Percentiles rank a stretch among this genome's conserved stretches.
Evolutionary conservation across 2,113 vertebrate genomes (phyloP).

Genomic region (Pterocles burchelli): DNA sequence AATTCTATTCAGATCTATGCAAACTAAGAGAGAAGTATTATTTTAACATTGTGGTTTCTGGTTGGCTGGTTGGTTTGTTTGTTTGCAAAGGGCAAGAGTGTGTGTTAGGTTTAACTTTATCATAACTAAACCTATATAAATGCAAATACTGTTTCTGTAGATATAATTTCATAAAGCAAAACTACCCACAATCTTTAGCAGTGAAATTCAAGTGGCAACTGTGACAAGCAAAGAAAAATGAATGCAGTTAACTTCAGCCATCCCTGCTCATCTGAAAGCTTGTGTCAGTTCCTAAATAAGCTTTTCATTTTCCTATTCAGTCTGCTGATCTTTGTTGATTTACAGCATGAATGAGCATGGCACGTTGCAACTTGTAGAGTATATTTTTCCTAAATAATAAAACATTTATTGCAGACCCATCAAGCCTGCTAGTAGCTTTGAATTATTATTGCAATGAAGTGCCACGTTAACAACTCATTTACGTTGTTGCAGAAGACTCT

Average conservation of each 20-base stretch:
- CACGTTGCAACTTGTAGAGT: slow-evolving; percentile 75
- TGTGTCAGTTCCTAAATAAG: slow-evolving; percentile 83
- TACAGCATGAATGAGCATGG: slow-evolving; percentile 81
- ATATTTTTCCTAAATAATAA: slow-evolving; percentile 81
- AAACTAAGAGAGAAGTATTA: neutral
- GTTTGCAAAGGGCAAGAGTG: slow-evolving; percentile 11
- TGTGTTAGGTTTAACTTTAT: slow-evolving; percentile 65
- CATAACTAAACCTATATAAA: slow-evolving; percentile 75
- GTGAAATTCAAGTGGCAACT: slow-evolving; percentile 80
- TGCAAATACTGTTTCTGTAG: slow-evolving; percentile 74
- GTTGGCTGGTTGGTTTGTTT: slow-evolving; percentile 30
- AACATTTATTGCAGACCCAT: slow-evolving; percentile 80
- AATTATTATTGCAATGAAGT: slow-evolving; percentile 77
- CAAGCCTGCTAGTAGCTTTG: slow-evolving; percentile 72
- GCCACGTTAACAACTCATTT: slow-evolving; percentile 77
- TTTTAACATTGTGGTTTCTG: neutral
- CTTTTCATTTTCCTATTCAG: slow-evolving; percentile 84
- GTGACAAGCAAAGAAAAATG: slow-evolving; percentile 82
- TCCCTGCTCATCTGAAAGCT: slow-evolving; percentile 80
- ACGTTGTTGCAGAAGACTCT: slow-evolving; percentile 57
- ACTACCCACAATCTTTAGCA: slow-evolving; percentile 77
- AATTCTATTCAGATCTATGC: neutral
- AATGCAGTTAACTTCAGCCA: slow-evolving; percentile 78
- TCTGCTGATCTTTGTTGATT: slow-evolving; percentile 84
- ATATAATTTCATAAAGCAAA: slow-evolving; percentile 81